Evolutionary conservation across 2,888 invertebrate genomes (phyloP), one percentile per base, ranked within the genome.

Genomic region (Synanthedon vespiformis): DNA sequence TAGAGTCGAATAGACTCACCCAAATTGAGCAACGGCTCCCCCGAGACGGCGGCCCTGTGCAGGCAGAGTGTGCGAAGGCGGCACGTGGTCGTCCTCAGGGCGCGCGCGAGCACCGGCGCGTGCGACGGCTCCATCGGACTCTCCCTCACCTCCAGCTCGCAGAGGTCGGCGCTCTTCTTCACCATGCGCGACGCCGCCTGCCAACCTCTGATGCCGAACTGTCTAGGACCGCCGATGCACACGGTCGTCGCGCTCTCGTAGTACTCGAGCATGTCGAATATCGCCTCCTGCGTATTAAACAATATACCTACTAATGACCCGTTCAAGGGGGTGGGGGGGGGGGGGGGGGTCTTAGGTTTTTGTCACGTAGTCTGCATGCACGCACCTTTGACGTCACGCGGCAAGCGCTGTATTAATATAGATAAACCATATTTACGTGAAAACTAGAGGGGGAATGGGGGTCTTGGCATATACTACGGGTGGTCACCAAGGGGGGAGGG

Each of bases 221-320:
- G 89, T 55, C 91, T 87, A 74, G 95, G 95, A 51, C 91, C 92
- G 40, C 93, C 92, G 58, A 97, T 92, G 72, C 93, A 92, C 56
- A 97, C 79, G 60, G 77, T 78, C 0, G 90, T 88, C 1, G 94
- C 90, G 49, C 95, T 94, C 73, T 96, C 96, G 77, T 97, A 97
- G 76, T 94, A 97, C 73, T 97, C 96, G 57, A 96, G 89, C 94
- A 96, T 96, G 75, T 97, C 96, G 74, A 95, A 96, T 52, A 97
- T 75, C 48, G 95, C 93, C 63, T 94, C 93, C 88, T 88, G 75
- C 0, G 18, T 5, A 27, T 27, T 5, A 68, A 65, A 16, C 2
- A 18, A 57, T 16, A 16, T 16, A n/a, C n/a, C n/a, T n/a, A n/a
- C n/a, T n/a, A n/a, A n/a, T n/a, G n/a, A n/a, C n/a, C n/a, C n/a